Evolutionary conservation across 2,888 invertebrate species (phyloP).

Genomic region (Cheilosia pagana): DNA sequence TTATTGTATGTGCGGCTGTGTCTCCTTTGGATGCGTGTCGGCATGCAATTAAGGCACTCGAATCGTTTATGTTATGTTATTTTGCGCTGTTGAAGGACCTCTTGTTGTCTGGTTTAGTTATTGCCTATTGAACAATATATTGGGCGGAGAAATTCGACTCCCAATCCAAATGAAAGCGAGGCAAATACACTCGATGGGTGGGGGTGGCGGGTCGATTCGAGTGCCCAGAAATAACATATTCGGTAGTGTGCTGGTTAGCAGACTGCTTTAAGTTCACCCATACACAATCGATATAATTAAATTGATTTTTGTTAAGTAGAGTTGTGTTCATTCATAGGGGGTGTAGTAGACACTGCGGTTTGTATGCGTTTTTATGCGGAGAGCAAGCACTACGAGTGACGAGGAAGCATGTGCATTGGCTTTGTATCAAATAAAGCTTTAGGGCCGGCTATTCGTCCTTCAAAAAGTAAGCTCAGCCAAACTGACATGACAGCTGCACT

Average conservation of each 20-base stretch:
- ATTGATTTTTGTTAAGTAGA: not conserved
- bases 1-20: slow-evolving; percentile 21
- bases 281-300: not conserved
- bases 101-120: slow-evolving; percentile 64
- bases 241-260: slow-evolving; percentile 13
- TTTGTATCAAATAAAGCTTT: too few species aligned
- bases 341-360: not conserved
- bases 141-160: slow-evolving; percentile 25
- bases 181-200: not conserved
- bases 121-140: slow-evolving; percentile 66
- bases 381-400: too few species aligned
- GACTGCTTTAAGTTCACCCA: not conserved
- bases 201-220: slow-evolving; percentile 19
- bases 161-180: not conserved
- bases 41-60: slow-evolving; percentile 64
- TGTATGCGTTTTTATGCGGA: too few species aligned
- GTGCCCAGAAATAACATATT: slow-evolving; percentile 18
- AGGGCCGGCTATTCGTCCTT: too few species aligned
- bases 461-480: too few species aligned
- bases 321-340: not conserved
- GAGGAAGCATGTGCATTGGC: too few species aligned
- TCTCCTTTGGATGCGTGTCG: slow-evolving; percentile 58
- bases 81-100: slow-evolving; percentile 50
- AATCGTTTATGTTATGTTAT: slow-evolving; percentile 61
- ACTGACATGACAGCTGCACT: too few species aligned